phyloP scores from a whole-genome alignment of 2,888 invertebrate species.

The Panzeria rudis region DNA sequence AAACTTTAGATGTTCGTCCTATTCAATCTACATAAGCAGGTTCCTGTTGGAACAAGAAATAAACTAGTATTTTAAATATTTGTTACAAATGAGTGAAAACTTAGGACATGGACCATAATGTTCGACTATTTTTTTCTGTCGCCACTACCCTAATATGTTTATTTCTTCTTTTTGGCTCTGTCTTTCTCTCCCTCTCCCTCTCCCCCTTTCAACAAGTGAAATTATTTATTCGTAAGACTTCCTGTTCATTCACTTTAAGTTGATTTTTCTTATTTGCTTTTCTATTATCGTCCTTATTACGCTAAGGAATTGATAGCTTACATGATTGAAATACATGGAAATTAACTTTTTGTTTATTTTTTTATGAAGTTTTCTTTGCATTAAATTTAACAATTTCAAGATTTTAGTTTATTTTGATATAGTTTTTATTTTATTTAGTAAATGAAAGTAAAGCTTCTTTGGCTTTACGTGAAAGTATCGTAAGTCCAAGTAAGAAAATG shows the following conservation, averaged over 20 bases:
- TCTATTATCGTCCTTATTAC: slow-evolving; percentile 20
- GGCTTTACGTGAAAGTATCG: too few relatives aligned
- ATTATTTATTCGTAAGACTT: slow-evolving; percentile 11
- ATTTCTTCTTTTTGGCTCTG: not conserved
- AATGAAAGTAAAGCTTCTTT: too few relatives aligned
- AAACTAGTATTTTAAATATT: too few relatives aligned
- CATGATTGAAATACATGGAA: slow-evolving; percentile 9
- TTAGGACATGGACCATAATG: too few relatives aligned
- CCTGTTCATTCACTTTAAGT: not conserved
- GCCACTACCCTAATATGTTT: not conserved
- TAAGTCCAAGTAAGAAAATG: too few relatives aligned
- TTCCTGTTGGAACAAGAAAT: too few relatives aligned
- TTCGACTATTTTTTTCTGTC: too few relatives aligned
- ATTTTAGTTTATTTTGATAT: not conserved
- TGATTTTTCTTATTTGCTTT: not conserved
- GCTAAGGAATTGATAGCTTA: slow-evolving; percentile 8
- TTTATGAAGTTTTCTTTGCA: not conserved
- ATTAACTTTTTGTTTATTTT: not conserved
- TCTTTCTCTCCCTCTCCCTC: not conserved
- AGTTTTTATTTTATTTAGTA: too few relatives aligned
- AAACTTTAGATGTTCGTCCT: too few relatives aligned
- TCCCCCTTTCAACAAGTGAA: not conserved
- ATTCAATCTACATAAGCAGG: too few relatives aligned
- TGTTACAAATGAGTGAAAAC: too few relatives aligned
- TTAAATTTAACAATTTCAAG: not conserved